These are phyloP conservation scores for Cuculus canorus DNA, from an alignment of 2,797 vertebrate species.

Conservation along the genomic window DNA sequence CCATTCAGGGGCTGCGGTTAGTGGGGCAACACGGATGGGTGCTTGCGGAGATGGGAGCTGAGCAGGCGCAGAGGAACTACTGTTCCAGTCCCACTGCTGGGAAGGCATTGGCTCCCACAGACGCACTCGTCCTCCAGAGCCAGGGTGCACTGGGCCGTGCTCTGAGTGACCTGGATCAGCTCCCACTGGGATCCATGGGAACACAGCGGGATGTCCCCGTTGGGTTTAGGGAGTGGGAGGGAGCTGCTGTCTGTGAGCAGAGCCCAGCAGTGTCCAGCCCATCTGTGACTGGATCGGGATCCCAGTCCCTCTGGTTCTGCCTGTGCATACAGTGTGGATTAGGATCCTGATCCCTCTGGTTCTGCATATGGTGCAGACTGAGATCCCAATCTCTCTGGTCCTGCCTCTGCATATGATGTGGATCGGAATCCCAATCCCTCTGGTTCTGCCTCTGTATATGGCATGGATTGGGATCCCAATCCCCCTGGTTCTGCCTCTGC, in stretches of 20 bases:
- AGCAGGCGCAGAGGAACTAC: neutral
- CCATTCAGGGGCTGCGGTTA: neutral
- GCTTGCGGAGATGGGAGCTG: neutral
- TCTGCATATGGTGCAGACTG: neutral
- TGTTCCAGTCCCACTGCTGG: neutral
- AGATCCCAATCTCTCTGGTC: neutral
- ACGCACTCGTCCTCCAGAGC: neutral
- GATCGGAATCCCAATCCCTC: too few species aligned
- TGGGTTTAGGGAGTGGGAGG: neutral
- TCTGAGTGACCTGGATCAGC: neutral
- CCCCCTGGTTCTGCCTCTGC: too few species aligned
- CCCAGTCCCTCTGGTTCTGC: too few species aligned
- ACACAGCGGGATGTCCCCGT: neutral
- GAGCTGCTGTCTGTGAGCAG: neutral
- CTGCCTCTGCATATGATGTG: too few species aligned
- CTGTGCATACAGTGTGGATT: too few species aligned
- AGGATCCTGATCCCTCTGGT: too few species aligned
- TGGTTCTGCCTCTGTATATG: too few species aligned
- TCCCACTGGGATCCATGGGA: too few species aligned
- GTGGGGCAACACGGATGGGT: rapidly evolving
- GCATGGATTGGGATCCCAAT: too few species aligned
- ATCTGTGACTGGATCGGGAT: too few species aligned
- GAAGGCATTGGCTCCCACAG: neutral
- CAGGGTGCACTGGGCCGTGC: neutral
- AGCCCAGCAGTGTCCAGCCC: neutral